phyloP scores from a whole-genome alignment of 2,113 vertebrate genomes.

The Bubo blakistoni region DNA sequence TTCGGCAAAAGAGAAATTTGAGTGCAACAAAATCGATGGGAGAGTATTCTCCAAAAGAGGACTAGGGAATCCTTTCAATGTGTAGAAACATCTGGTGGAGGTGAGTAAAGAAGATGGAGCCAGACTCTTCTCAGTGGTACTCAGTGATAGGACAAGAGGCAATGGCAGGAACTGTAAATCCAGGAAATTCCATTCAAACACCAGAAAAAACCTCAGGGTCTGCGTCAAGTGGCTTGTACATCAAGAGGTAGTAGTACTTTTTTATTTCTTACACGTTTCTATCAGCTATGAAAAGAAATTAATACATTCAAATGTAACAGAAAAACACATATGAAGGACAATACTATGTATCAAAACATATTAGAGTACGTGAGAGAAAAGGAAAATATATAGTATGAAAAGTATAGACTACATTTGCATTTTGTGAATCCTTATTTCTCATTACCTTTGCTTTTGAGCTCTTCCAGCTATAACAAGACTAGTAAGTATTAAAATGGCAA shows the following conservation, averaged over 20 bases:
- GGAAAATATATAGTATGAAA: neutral
- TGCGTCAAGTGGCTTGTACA: neutral
- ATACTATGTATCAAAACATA: neutral
- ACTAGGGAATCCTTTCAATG: neutral
- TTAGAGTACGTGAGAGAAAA: neutral
- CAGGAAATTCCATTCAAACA: neutral
- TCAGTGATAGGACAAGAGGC: neutral
- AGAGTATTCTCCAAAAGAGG: neutral
- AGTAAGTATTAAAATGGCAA: neutral
- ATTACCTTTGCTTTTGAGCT: neutral
- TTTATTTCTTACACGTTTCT: neutral
- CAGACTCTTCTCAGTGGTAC: neutral
- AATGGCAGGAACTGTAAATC: neutral
- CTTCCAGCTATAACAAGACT: neutral
- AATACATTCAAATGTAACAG: neutral
- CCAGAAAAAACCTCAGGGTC: rapidly evolving
- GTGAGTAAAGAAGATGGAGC: neutral
- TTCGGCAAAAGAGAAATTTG: neutral
- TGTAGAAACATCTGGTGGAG: neutral
- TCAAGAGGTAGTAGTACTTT: neutral
- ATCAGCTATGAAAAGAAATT: neutral
- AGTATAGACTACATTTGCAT: neutral
- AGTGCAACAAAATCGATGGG: neutral
- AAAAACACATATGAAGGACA: neutral
- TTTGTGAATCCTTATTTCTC: neutral